Base-by-base conservation (phyloP, 2,797 vertebrate genomes). In the Spinus olivaceus region DNA sequence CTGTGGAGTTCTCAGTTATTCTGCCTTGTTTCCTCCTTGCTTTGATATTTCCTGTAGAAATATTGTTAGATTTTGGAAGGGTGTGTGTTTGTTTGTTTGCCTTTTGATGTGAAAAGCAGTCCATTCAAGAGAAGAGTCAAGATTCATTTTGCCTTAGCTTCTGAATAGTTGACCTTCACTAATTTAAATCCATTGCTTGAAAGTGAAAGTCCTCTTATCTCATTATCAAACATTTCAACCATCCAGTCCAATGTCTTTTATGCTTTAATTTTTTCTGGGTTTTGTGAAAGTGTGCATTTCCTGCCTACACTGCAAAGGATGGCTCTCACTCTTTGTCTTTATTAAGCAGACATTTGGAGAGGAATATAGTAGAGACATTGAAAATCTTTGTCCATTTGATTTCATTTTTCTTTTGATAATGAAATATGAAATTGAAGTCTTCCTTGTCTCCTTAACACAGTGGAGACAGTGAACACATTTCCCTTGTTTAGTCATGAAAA, bases 201-300 rank as follows among this genome's bases (percentile, higher is more conserved):
- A 91, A 91, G 66, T 86, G 82, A 79, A 93, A 92, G 63, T 79
- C 10, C 6, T 72, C 59, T 84, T 90, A 86, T 41, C 50, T 92
- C 28, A 27, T 80, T 72, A 54, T 73, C 63, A 70, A 24, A 70
- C 56, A 61, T 87, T 64, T 85, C 78, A 94, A 5, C 53, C 35
- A 73, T 81, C 44, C 70, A 88, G 24, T 50, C 54, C 90, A 81
- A 81, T 76, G 30, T 73, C 44, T 81, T 88, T 53, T 86, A 56
- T 71, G 27, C 50, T 78, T 70, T 44, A 51, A 2, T 37, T 86
- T 93, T 86, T 89, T 39, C 61, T 35, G 60, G 9, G 24, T 60
- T 91, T 89, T 95, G 82, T 2, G 2, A 79, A 66, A 93, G 65
- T 49, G 27, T 93, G 59, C n/a, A 37, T 91, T 91, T 94, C 59